A percentile compares a stretch with the other conserved stretches of the same genome.
Conservation (phyloP, 2,797 vertebrate genomes). For the Morus bassanus region DNA sequence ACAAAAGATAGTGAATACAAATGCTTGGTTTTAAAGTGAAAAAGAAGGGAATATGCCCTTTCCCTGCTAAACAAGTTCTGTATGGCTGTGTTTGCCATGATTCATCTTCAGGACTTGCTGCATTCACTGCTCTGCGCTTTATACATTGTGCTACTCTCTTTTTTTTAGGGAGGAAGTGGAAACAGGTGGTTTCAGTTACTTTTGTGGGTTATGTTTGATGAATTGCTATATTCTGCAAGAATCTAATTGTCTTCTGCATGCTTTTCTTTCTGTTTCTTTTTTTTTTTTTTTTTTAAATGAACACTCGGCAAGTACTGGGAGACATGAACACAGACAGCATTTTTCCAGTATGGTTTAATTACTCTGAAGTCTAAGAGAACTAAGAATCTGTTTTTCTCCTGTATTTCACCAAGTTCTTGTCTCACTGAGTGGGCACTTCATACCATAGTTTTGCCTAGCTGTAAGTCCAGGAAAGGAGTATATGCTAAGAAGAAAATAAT, state of each 20-base stretch:
- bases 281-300: neutral
- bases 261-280: neutral
- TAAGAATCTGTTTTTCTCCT: neutral
- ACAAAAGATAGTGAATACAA: neutral
- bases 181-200: slow-evolving; percentile 1
- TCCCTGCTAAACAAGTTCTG: neutral
- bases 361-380: neutral
- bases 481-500: neutral
- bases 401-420: neutral
- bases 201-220: neutral
- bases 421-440: neutral
- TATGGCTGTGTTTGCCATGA: fast-evolving
- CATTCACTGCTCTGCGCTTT: neutral
- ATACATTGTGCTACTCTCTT: fast-evolving
- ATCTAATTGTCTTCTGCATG: neutral
- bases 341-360: neutral
- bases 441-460: neutral
- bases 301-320: neutral
- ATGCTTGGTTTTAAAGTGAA: neutral
- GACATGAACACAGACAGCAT: neutral
- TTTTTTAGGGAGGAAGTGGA: neutral
- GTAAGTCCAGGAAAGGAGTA: neutral
- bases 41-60: neutral
- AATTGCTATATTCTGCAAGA: neutral
- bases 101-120: neutral